phyloP scores from a whole-genome alignment of 1,140 invertebrate genomes.

The Apis laboriosa region DNA sequence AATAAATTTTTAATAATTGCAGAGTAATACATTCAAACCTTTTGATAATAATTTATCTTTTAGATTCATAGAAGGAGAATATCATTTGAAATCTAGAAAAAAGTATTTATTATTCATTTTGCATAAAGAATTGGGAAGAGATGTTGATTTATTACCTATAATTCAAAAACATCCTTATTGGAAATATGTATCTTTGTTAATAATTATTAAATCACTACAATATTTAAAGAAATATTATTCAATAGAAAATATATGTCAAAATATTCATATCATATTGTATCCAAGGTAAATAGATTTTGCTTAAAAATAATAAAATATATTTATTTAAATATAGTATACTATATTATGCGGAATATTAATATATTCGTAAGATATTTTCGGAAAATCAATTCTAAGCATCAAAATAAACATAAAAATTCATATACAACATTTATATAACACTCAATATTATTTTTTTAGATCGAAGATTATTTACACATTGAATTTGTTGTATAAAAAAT shows the following conservation, averaged over 20 bases:
- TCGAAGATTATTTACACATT: conserved; percentile 61
- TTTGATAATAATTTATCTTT: conserved; percentile 29
- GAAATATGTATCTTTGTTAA: conserved; percentile 79
- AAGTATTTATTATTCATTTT: conserved; percentile 73
- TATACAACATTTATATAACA: too few relatives aligned
- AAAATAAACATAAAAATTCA: too few relatives aligned
- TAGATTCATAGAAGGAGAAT: conserved; percentile 51
- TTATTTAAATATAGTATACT: not conserved
- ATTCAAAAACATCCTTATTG: conserved; percentile 82
- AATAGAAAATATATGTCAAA: conserved; percentile 80
- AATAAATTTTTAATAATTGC: not conserved
- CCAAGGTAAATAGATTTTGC: conserved; percentile 46
- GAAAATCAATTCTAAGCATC: too few relatives aligned
- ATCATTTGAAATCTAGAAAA: conserved; percentile 65
- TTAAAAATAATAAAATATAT: not conserved
- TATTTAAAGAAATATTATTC: conserved; percentile 79
- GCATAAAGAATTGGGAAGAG: conserved; percentile 66
- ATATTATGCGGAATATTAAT: not conserved
- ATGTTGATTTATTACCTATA: conserved; percentile 69
- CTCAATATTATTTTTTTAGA: conserved; percentile 54
- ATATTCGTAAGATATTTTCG: too few relatives aligned
- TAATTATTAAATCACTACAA: conserved; percentile 79
- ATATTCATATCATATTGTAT: conserved; percentile 76
- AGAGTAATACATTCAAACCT: not conserved
- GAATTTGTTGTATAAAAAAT: conserved; percentile 53